Conservation (phyloP, 2,113 vertebrate genomes). For the Hippocampus abdominalis region DNA sequence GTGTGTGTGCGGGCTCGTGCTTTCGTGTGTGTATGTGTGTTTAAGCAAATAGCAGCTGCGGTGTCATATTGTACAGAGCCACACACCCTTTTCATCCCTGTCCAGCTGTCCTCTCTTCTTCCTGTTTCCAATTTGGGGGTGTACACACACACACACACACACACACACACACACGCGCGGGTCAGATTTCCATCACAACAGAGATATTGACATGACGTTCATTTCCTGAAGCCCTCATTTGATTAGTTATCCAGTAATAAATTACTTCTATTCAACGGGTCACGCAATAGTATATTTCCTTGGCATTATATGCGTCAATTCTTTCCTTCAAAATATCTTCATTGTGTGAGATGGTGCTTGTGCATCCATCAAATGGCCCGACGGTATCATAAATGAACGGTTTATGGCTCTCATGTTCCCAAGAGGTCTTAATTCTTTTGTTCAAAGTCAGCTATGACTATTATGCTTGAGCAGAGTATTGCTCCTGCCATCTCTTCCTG, state of each 20-base stretch:
- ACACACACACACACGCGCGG: slow-evolving; percentile 4
- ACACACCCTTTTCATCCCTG: slow-evolving; percentile 40
- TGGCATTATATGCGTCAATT: no score
- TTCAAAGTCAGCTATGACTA: background rate
- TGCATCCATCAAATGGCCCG: background rate
- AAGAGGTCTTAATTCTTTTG: background rate
- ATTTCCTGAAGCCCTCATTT: background rate
- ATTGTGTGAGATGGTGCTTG: slow-evolving; percentile 6
- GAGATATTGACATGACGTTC: background rate
- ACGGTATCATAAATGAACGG: slow-evolving; percentile 1
- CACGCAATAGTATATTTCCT: background rate
- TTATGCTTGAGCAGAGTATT: slow-evolving; percentile 18
- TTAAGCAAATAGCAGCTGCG: slow-evolving; percentile 50
- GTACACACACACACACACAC: slow-evolving; percentile 4
- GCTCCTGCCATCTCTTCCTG: slow-evolving; percentile 26
- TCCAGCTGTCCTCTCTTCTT: slow-evolving; percentile 60
- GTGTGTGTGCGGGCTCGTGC: slow-evolving; percentile 5
- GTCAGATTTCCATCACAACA: background rate
- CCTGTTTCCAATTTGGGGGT: slow-evolving; percentile 25
- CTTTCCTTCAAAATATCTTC: background rate
- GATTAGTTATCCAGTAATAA: background rate
- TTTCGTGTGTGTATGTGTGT: slow-evolving; percentile 13
- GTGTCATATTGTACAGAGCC: slow-evolving; percentile 26
- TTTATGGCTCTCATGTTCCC: slow-evolving; percentile 16
- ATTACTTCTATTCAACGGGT: background rate